Evolutionary conservation across 2,113 vertebrate genomes (phyloP).

Genomic region (Nibea coibor): DNA sequence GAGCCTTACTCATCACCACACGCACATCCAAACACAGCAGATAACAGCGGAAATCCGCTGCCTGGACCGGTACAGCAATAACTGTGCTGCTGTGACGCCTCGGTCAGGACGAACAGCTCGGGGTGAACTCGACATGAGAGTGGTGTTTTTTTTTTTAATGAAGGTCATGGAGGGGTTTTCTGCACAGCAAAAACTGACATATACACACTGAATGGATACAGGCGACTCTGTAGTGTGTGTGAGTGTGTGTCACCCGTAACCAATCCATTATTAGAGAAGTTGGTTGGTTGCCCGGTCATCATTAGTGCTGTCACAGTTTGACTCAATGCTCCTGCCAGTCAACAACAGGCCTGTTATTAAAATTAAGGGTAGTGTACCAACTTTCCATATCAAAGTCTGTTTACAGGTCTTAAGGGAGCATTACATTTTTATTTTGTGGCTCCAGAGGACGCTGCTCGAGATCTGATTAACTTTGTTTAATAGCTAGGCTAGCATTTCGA

Average conservation of each 20-base stretch:
- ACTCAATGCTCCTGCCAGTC: background rate
- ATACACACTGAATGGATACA: background rate
- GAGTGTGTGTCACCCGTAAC: background rate
- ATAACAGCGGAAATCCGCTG: constrained; percentile 42
- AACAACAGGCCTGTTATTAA: background rate
- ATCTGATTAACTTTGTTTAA: background rate
- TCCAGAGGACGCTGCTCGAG: background rate
- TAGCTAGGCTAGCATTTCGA: too few species aligned
- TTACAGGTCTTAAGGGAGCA: background rate
- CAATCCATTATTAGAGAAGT: background rate
- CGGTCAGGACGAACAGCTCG: constrained; percentile 13
- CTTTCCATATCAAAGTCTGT: background rate
- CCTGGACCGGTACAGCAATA: constrained; percentile 10
- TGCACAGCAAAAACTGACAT: constrained; percentile 13
- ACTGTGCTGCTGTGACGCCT: constrained; percentile 19
- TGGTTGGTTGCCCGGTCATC: constrained; percentile 10
- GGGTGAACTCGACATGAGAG: too few species aligned
- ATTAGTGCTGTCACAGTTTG: constrained; percentile 17
- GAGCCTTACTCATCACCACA: constrained; percentile 6
- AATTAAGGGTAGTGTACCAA: background rate
- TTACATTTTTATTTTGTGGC: background rate
- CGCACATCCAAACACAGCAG: constrained; percentile 2
- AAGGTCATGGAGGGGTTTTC: constrained; percentile 2
- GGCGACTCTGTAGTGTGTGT: constrained; percentile 14
- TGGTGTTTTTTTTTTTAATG: background rate